Base-by-base conservation (phyloP, 2,888 invertebrate genomes). In the Lottia scabra region DNA sequence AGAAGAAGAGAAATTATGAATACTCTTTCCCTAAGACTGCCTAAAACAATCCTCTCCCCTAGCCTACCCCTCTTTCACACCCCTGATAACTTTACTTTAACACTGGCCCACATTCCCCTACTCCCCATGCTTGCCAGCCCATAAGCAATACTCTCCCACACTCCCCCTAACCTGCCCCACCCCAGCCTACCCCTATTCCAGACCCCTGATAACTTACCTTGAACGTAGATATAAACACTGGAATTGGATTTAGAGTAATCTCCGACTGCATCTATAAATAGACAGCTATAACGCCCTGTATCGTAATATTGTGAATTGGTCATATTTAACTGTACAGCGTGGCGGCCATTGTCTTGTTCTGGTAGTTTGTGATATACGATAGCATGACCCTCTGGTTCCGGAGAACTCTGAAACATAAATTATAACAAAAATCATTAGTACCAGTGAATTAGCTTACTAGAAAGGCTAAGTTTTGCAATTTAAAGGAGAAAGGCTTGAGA, bases 241-340 rank as follows among this genome's bases (percentile, higher is more conserved):
- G 75, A 46, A 19, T 69, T 71, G 12, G 77, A 16, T 16, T 70
- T 27, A 12, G 19, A 23, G 13, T 56, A 56, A 45, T 66, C 67
- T 23, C 56, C 62, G 62, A 15, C 30, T 8, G 23, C 26, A 4
- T 46, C 27, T 19, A 67, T 71, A 46, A 77, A 76, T 63, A 70
- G 63, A 73, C 83, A 83, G 12, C 67, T 71, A 63, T 79, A 83
- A 23, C 69, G 65, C 38, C 83, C 83, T 1, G 83, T 83, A 71
- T 80, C 78, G 16, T 68, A 68, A 62, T 68, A 78, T 46, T 76
- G 67, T 10, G 80, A 67, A 13, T 75, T 68, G 1, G 46, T 70
- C n/a, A 71, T 65, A 27, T 65, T 71, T 19, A 71, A 30, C 30
- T 65, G 56, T 8, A 23, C 56, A 56, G 56, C 56, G 1, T 56